Conservation (phyloP, 2,888 invertebrate genomes). For the Cylloceria caligata region DNA sequence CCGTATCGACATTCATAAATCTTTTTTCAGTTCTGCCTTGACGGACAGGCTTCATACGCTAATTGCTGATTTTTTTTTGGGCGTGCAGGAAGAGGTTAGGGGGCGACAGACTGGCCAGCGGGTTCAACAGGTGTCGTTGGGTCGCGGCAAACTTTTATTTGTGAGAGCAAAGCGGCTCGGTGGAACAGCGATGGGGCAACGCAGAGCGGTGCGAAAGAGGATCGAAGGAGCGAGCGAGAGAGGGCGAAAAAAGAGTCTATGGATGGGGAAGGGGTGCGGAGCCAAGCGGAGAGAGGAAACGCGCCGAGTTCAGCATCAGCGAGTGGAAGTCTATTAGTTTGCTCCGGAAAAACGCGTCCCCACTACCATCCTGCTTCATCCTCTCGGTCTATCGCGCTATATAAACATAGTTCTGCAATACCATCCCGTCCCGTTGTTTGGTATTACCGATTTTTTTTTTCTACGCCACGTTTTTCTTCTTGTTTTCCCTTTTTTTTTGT, state of each 20-base stretch:
- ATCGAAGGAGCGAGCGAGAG: conserved; percentile 67
- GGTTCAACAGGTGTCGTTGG: conserved; percentile 84
- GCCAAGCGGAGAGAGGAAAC: conserved; percentile 68
- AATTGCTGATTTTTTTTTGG: conserved; percentile 77
- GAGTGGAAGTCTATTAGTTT: conserved; percentile 83
- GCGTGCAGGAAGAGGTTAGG: neutral
- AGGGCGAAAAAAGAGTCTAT: conserved; percentile 66
- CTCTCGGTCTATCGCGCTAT: conserved; percentile 6
- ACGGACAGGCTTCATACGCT: conserved; percentile 82
- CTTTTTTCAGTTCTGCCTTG: conserved; percentile 75
- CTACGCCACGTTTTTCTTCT: conserved; percentile 67
- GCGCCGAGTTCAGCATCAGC: conserved; percentile 75
- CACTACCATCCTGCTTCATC: conserved; percentile 67
- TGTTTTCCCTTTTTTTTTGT: conserved; percentile 13
- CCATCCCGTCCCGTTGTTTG: conserved; percentile 76
- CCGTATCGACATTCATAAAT: conserved; percentile 74
- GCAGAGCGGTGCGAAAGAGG: conserved; percentile 30
- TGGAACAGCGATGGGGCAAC: conserved; percentile 55
- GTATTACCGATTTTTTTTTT: conserved; percentile 79
- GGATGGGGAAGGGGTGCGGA: conserved; percentile 59
- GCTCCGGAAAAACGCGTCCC: conserved; percentile 81
- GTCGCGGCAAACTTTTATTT: conserved; percentile 83
- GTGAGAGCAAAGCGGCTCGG: conserved; percentile 73
- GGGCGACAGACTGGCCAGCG: conserved; percentile 76
- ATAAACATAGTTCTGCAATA: conserved; percentile 49